Conservation (phyloP, 2,888 invertebrate genomes). For the Melikaiella ostensackeni region DNA sequence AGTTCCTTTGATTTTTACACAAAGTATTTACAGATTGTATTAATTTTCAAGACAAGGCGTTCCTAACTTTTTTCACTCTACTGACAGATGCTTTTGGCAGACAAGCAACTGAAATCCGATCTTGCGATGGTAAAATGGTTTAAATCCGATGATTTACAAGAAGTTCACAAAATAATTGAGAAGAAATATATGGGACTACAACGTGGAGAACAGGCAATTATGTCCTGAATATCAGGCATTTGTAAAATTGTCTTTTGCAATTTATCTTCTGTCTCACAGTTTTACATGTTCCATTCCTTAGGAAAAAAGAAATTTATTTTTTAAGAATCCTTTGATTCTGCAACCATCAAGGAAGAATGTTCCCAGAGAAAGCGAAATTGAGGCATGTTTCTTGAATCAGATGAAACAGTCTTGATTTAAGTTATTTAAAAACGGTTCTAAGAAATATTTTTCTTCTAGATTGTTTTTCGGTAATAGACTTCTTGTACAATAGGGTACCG, state of each 20-base stretch:
- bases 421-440: neutral
- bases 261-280: neutral
- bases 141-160: constrained; percentile 13
- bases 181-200: constrained; percentile 1
- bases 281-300: neutral
- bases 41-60: neutral
- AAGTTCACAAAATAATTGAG: constrained; percentile 23
- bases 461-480: no score
- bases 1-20: neutral
- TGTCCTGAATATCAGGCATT: neutral
- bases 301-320: constrained; percentile 1
- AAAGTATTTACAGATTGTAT: neutral
- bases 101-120: neutral
- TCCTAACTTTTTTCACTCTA: neutral
- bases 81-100: constrained; percentile 40
- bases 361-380: constrained; percentile 10
- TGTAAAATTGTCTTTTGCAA: neutral
- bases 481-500: no score
- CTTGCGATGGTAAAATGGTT: neutral
- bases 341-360: neutral
- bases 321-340: constrained; percentile 7
- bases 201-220: constrained; percentile 8
- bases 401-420: neutral
- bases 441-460: neutral
- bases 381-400: constrained; percentile 3